Percentiles rank a stretch among this genome's conserved stretches.
phyloP scores from a whole-genome alignment of 2,888 invertebrate genomes.

The Watsonalla binaria region DNA sequence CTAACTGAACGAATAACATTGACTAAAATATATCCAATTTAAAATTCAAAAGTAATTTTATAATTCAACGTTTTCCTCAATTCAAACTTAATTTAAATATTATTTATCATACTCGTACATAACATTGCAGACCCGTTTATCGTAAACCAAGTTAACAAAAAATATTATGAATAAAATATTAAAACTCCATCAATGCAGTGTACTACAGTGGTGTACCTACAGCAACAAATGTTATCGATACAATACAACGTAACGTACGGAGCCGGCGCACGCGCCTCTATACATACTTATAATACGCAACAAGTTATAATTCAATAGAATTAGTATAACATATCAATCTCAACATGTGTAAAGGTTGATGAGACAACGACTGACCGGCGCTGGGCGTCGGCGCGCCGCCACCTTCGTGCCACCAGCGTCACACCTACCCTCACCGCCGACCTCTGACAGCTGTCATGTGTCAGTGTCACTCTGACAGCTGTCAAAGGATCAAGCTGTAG shows the following conservation, averaged over 20 bases:
- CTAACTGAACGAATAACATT: conserved; percentile 68
- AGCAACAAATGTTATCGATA: conserved; percentile 51
- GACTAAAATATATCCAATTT: conserved; percentile 75
- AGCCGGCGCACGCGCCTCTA: conserved; percentile 27
- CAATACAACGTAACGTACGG: conserved; percentile 27
- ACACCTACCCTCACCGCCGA: background rate
- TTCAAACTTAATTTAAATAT: conserved; percentile 66
- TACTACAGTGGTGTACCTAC: conserved; percentile 46
- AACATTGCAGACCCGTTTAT: conserved; percentile 75
- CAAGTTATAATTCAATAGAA: conserved; percentile 78
- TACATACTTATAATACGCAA: conserved; percentile 72
- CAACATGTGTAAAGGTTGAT: conserved; percentile 77
- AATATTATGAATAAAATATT: conserved; percentile 59
- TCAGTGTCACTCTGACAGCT: background rate
- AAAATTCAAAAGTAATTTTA: conserved; percentile 59
- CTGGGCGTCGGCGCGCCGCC: conserved; percentile 10
- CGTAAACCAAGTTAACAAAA: conserved; percentile 73
- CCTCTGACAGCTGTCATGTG: background rate
- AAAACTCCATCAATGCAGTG: conserved; percentile 60
- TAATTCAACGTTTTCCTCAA: conserved; percentile 55
- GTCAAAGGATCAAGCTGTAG: too few species aligned
- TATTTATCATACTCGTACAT: conserved; percentile 48
- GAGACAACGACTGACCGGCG: conserved; percentile 60
- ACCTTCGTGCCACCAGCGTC: conserved; percentile 6
- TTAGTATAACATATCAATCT: conserved; percentile 78